A percentile compares a stretch with the other conserved stretches of the same genome.
Conservation (phyloP, 2,888 invertebrate genomes). For the Macropis europaea region DNA sequence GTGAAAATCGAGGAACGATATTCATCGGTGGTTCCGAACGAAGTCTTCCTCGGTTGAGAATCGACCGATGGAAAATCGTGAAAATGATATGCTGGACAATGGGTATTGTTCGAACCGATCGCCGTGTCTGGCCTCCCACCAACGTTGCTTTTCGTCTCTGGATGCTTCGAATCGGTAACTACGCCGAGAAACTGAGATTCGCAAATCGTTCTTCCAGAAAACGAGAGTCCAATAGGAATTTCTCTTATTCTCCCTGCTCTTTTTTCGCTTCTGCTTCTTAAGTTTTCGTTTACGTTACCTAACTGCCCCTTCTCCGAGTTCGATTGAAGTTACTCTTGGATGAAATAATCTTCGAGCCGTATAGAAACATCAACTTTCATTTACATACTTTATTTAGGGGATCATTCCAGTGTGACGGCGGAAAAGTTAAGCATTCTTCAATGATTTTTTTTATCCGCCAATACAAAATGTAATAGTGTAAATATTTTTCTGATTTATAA, state of each 20-base stretch:
- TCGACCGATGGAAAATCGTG: constrained; percentile 71
- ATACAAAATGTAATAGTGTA: too few relatives aligned
- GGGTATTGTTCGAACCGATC: constrained; percentile 71
- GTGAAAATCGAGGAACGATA: constrained; percentile 54
- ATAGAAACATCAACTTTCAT: too few relatives aligned
- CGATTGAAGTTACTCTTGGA: neutral
- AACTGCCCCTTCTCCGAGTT: neutral
- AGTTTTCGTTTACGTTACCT: neutral
- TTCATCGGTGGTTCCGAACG: constrained; percentile 52
- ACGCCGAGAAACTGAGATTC: constrained; percentile 33
- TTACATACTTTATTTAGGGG: too few relatives aligned
- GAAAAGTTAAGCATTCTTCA: too few relatives aligned
- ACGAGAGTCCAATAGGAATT: constrained; percentile 47
- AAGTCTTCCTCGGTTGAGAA: constrained; percentile 55
- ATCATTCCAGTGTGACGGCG: too few relatives aligned
- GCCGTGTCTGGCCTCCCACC: constrained; percentile 52
- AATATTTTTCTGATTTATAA: too few relatives aligned
- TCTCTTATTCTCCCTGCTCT: constrained; percentile 22
- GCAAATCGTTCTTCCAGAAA: constrained; percentile 48
- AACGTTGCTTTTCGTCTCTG: constrained; percentile 48
- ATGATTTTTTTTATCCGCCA: too few relatives aligned
- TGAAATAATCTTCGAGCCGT: too few relatives aligned
- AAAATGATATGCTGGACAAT: constrained; percentile 78
- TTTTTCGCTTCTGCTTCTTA: constrained; percentile 5
- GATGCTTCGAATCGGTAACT: constrained; percentile 40